Percentiles rank a stretch among this genome's conserved stretches.
Conservation (phyloP, 1,140 invertebrate genomes). For the Calosoma granatense region DNA sequence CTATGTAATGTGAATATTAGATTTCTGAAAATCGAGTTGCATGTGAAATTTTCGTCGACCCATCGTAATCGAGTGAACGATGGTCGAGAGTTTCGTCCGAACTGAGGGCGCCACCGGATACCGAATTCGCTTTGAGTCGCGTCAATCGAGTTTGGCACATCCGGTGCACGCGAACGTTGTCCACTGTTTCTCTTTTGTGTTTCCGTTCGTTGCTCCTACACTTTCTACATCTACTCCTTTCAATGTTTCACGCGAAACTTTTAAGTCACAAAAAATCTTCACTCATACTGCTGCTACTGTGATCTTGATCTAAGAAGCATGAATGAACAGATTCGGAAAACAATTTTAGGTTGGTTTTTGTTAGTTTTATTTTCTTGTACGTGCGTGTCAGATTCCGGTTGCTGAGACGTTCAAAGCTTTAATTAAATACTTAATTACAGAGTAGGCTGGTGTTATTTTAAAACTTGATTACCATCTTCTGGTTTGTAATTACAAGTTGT, state of each 20-base stretch:
- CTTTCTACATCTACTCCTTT: background rate
- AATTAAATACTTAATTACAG: conserved; percentile 8
- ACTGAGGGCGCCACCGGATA: background rate
- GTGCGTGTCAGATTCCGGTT: background rate
- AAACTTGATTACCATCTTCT: conserved; percentile 3
- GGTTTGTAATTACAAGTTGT: conserved; percentile 1
- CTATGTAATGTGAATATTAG: background rate
- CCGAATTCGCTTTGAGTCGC: background rate
- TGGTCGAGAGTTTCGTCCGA: background rate
- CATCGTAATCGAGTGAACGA: background rate
- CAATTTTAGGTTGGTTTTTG: no score
- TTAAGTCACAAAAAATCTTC: no score
- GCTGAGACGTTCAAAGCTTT: background rate
- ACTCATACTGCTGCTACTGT: no score
- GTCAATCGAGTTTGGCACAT: conserved; percentile 7
- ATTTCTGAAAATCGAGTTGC: background rate
- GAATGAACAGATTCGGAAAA: background rate
- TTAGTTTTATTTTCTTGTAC: no score
- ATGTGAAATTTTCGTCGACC: background rate
- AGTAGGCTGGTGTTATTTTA: background rate
- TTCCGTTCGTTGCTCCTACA: background rate
- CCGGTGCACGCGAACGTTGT: background rate
- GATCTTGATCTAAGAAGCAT: background rate
- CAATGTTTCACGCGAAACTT: background rate
- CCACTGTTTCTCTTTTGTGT: conserved; percentile 5